Evolutionary conservation across 2,797 vertebrate genomes (phyloP), one percentile per base, ranked within the genome.

Genomic region (Dendrocincla fuliginosa): DNA sequence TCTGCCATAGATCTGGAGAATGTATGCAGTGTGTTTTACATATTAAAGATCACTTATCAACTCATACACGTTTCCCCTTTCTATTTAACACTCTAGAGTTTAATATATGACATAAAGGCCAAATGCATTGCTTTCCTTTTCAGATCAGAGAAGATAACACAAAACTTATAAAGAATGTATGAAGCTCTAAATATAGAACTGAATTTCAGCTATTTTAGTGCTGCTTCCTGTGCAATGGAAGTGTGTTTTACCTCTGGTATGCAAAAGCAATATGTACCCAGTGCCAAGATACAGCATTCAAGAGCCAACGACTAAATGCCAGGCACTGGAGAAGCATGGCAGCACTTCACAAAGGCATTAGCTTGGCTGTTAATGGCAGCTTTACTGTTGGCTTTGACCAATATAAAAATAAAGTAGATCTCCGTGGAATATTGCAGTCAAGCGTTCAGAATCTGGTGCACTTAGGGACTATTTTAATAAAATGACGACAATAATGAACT

Each of bases 401-500:
- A 47, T 69, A 71, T 30, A 65, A 96, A 94, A 95, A 84, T 75
- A 84, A 94, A 91, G 80, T 65, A 81, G 74, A 90, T 67, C 74
- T 89, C 59, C 0, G 0, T 18, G 42, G 77, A 87, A 61, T 76
- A 90, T 59, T 95, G 85, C 86, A 90, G 77, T 70, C 88, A 95
- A 93, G 83, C 12, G 0, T 93, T 94, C 88, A 93, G 75, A 92
- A 94, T 90, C 81, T 64, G 63, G 81, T 70, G 59, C 67, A 50
- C 60, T 93, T 82, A 70, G 88, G 89, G 90, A 82, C 92, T 53
- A 60, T 93, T 96, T 93, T 92, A 95, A 95, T 95, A 90, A 95
- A 96, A 95, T 47, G 35, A 82, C 0, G 1, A 82, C 90, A 93
- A 84, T 90, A 95, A 95, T 95, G 90, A 95, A 84, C 90, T 89